Percentiles rank a stretch among this genome's conserved stretches.
Conservation (phyloP, 2,113 vertebrate genomes). For the Eudorcas thomsonii region DNA sequence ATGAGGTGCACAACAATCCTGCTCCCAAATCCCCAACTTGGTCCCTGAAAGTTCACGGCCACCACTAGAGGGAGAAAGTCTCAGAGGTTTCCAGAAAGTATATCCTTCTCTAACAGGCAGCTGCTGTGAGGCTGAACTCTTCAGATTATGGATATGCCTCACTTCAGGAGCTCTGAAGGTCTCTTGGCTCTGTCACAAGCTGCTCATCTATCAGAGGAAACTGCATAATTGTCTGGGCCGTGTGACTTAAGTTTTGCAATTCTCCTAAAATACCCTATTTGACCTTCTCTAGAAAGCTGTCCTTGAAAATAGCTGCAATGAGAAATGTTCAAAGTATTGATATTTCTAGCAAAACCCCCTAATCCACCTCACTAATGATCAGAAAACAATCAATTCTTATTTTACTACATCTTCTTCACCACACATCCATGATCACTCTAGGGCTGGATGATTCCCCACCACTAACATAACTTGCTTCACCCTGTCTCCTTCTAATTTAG, state of each 20-base stretch:
- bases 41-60: not conserved
- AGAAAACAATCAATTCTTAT: not conserved
- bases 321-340: not conserved
- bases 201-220: not conserved
- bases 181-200: not conserved
- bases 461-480: not conserved
- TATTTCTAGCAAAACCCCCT: not conserved
- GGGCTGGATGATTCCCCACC: not conserved
- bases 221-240: fast-evolving
- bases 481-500: not conserved
- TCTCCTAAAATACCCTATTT: not conserved
- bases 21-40: not conserved
- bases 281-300: not conserved
- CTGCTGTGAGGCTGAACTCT: not conserved
- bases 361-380: not conserved
- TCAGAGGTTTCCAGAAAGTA: not conserved
- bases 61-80: not conserved
- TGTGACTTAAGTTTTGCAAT: not conserved
- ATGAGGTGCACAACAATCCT: not conserved
- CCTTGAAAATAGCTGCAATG: not conserved
- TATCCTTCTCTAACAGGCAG: not conserved
- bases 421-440: not conserved
- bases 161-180: not conserved
- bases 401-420: not conserved
- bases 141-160: not conserved